Percentiles rank a stretch among this genome's conserved stretches.
Evolutionary conservation across 2,888 invertebrate species (phyloP).

Genomic region (Coecobrya sp.): DNA sequence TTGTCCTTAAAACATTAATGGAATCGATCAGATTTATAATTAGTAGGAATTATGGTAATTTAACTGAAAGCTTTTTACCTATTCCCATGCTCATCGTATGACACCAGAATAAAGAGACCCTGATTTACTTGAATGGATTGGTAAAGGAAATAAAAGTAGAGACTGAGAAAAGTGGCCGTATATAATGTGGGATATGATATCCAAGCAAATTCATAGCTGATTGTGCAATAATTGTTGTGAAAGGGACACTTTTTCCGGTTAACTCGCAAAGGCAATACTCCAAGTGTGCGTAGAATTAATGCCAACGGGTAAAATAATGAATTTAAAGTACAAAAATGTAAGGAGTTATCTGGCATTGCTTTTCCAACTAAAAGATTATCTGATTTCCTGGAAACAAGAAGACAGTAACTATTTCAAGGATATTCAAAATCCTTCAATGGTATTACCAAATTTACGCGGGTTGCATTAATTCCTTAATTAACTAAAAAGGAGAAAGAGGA

Average conservation of each 20-base stretch:
- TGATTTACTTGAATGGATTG: neutral
- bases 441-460: too few relatives aligned
- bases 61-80: too few relatives aligned
- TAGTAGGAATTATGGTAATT: too few relatives aligned
- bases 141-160: neutral
- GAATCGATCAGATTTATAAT: neutral
- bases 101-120: too few relatives aligned
- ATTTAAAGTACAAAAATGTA: neutral
- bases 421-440: too few relatives aligned
- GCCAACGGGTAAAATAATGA: neutral
- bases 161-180: neutral
- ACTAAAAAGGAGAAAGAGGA: too few relatives aligned
- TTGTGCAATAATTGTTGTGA: neutral
- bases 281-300: neutral
- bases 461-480: too few relatives aligned
- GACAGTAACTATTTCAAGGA: neutral
- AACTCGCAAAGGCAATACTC: neutral
- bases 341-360: too few relatives aligned
- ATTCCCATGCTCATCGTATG: too few relatives aligned
- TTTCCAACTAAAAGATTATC: too few relatives aligned
- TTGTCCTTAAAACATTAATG: neutral
- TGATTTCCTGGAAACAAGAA: too few relatives aligned
- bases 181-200: conserved; percentile 11
- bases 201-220: neutral
- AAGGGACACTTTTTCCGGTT: neutral